phyloP scores from a whole-genome alignment of 2,113 vertebrate species.

The Xiphophorus maculatus region DNA sequence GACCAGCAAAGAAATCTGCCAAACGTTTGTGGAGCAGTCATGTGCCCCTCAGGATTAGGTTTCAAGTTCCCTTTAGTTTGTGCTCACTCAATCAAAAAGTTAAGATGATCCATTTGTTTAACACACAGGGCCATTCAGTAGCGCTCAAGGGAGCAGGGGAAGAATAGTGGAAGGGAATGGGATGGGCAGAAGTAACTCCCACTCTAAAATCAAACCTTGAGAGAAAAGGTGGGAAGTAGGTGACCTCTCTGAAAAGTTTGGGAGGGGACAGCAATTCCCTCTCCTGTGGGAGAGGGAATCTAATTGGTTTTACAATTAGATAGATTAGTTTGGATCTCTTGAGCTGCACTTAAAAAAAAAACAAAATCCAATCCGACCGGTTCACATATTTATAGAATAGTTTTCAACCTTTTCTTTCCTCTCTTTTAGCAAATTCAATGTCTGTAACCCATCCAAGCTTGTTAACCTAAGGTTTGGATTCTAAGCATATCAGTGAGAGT shows the following conservation, averaged over 20 bases:
- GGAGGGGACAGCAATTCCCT: constrained; percentile 7
- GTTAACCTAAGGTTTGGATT: too few species aligned
- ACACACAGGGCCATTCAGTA: constrained; percentile 82
- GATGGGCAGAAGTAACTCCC: constrained; percentile 62
- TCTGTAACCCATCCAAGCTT: neutral
- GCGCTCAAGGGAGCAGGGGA: constrained; percentile 77
- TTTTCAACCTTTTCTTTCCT: constrained; percentile 1
- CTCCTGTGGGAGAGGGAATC: neutral
- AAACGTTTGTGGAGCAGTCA: constrained; percentile 80
- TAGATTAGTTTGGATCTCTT: neutral
- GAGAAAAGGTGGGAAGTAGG: constrained; percentile 37
- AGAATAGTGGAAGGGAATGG: constrained; percentile 69
- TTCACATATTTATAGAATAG: neutral
- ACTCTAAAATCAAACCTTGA: constrained; percentile 46
- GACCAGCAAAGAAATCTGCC: constrained; percentile 76
- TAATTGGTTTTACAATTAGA: neutral
- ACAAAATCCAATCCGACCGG: neutral
- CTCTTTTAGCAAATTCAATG: neutral
- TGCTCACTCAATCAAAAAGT: constrained; percentile 85
- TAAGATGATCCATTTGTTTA: constrained; percentile 85
- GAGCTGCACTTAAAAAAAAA: neutral
- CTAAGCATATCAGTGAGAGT: too few species aligned
- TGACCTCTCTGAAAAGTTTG: constrained; percentile 48
- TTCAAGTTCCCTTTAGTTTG: constrained; percentile 83
- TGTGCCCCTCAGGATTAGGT: constrained; percentile 80